A percentile compares a stretch with the other conserved stretches of the same genome.
Conservation (phyloP, 2,888 invertebrate species). For the Hyalella azteca region DNA sequence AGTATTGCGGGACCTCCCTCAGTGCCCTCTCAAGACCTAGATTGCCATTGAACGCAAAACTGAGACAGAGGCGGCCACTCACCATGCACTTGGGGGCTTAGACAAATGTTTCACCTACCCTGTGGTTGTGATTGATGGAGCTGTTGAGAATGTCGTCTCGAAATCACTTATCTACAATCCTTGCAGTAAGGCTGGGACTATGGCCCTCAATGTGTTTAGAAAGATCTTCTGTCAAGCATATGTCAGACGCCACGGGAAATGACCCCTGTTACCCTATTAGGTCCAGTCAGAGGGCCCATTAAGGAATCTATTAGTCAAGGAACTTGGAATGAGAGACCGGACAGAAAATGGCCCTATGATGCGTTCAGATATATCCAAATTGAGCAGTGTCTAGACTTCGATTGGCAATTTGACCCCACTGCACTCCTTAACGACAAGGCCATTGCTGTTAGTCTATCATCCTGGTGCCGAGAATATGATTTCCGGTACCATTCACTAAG, state of each 20-base stretch:
- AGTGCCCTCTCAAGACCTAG: neutral
- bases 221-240: neutral
- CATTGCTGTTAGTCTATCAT: neutral
- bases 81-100: too few relatives aligned
- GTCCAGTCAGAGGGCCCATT: neutral
- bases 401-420: constrained; percentile 3
- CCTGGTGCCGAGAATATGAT: constrained; percentile 14
- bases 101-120: too few relatives aligned
- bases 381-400: neutral
- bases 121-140: too few relatives aligned
- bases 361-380: neutral
- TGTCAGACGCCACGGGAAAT: neutral
- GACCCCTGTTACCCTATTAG: neutral
- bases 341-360: neutral
- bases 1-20: neutral
- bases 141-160: too few relatives aligned
- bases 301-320: neutral
- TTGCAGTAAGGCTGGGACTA: neutral
- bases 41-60: too few relatives aligned
- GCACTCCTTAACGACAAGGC: constrained; percentile 7
- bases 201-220: neutral
- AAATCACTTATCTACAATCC: neutral
- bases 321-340: neutral
- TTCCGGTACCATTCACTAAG: neutral
- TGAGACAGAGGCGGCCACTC: too few relatives aligned